Conservation (phyloP, 2,113 vertebrate species). For the Fregata magnificens region DNA sequence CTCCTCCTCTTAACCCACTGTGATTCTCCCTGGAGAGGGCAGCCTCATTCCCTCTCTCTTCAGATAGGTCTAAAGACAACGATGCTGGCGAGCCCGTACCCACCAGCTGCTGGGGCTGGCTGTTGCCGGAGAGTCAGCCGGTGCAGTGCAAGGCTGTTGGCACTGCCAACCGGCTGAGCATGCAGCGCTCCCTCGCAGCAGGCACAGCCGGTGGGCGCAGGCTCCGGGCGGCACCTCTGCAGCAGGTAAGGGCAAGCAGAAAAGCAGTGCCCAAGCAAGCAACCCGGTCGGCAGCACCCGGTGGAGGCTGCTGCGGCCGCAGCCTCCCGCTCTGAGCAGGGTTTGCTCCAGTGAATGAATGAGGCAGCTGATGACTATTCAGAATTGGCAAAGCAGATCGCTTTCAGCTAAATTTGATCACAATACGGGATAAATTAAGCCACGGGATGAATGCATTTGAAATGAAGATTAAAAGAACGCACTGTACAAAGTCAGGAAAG, state of each 20-base stretch:
- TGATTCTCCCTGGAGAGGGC: not conserved
- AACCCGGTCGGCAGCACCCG: accelerated
- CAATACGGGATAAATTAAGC: conserved; percentile 76
- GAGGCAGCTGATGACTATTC: conserved; percentile 74
- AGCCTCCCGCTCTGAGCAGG: not conserved
- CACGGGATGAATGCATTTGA: conserved; percentile 69
- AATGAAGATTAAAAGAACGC: conserved; percentile 72
- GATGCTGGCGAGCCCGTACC: accelerated
- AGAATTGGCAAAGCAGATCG: conserved; percentile 40
- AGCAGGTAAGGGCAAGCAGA: not conserved
- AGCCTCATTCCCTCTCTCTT: not conserved
- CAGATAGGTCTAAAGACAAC: not conserved
- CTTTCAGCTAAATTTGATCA: conserved; percentile 77
- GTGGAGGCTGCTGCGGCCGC: not conserved
- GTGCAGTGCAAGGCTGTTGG: accelerated
- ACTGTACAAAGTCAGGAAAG: conserved; percentile 70
- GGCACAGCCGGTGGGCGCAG: accelerated
- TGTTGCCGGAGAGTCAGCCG: not conserved
- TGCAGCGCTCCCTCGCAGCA: too few relatives aligned
- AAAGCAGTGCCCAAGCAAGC: not conserved
- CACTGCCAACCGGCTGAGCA: not conserved
- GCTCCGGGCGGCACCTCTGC: not conserved
- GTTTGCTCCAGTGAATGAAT: conserved; percentile 48
- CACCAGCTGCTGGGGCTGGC: not conserved
- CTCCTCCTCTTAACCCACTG: not conserved